Evolutionary conservation across 2,888 invertebrate species (phyloP).

Genomic region (Dicyrtoma fusca): DNA sequence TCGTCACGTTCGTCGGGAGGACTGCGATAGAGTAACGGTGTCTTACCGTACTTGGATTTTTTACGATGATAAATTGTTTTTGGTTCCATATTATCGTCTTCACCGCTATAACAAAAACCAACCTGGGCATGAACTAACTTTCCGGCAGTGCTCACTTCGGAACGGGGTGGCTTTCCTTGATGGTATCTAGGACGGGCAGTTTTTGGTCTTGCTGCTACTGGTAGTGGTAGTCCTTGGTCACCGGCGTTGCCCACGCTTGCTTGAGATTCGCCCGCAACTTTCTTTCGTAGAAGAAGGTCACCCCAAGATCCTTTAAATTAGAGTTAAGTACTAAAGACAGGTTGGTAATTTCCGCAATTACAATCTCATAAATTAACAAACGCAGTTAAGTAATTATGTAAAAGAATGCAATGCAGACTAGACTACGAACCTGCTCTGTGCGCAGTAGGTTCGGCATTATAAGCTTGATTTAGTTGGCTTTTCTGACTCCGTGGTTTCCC

Average conservation of each 20-base stretch:
- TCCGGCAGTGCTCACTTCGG: not conserved
- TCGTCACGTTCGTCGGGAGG: not conserved
- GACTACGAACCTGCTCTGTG: constrained; percentile 20
- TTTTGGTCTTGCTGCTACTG: not conserved
- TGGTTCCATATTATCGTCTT: not conserved
- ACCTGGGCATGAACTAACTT: not conserved
- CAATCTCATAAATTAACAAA: not conserved
- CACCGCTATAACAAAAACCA: not conserved
- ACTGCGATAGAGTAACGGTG: not conserved
- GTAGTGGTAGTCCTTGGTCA: not conserved
- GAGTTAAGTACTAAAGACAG: too few species aligned
- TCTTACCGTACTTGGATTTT: not conserved
- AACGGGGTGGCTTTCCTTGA: not conserved
- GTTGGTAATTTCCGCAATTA: not conserved
- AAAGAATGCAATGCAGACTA: too few species aligned
- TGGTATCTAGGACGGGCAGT: not conserved
- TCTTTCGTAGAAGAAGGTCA: constrained; percentile 16
- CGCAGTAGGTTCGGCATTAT: not conserved
- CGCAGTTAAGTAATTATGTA: too few species aligned
- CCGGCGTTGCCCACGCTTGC: not conserved
- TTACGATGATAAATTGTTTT: not conserved
- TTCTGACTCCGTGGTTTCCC: not conserved
- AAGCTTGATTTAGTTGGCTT: not conserved
- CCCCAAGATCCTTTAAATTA: constrained; percentile 24
- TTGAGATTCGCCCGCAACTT: constrained; percentile 6